Conservation (phyloP, 2,113 vertebrate species). For the Vulpes lagopus region DNA sequence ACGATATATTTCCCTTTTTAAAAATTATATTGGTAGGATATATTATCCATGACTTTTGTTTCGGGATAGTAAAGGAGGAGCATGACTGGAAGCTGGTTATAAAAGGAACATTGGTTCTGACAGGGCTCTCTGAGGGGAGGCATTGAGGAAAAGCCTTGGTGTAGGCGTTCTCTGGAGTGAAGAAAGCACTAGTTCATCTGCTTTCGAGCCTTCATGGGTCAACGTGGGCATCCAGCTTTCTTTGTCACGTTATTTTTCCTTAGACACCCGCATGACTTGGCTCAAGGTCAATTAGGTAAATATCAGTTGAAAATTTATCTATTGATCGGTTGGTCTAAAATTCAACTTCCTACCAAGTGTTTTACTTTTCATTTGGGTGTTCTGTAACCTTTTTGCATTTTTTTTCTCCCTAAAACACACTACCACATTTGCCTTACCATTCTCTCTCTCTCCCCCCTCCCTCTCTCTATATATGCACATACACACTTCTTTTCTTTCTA, state of each 20-base stretch:
- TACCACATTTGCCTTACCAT: not conserved
- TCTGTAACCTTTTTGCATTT: not conserved
- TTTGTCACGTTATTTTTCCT: not conserved
- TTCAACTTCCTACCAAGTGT: not conserved
- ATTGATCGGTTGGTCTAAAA: not conserved
- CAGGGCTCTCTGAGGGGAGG: not conserved
- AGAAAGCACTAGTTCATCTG: accelerated
- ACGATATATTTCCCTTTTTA: not conserved
- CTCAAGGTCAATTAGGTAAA: not conserved
- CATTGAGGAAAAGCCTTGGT: not conserved
- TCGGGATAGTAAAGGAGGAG: not conserved
- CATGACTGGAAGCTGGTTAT: not conserved
- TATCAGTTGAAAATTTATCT: not conserved
- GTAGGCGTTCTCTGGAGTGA: accelerated
- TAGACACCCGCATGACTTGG: not conserved
- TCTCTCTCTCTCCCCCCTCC: not conserved
- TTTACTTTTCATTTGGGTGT: not conserved
- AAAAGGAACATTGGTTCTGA: not conserved
- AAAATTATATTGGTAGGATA: not conserved
- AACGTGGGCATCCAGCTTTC: not conserved
- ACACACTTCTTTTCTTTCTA: not conserved
- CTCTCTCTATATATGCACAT: not conserved
- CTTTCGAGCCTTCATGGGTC: not conserved
- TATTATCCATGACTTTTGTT: not conserved
- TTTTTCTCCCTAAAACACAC: not conserved